phyloP scores from a whole-genome alignment of 2,797 vertebrate genomes.

The Macrochelys suwanniensis region DNA sequence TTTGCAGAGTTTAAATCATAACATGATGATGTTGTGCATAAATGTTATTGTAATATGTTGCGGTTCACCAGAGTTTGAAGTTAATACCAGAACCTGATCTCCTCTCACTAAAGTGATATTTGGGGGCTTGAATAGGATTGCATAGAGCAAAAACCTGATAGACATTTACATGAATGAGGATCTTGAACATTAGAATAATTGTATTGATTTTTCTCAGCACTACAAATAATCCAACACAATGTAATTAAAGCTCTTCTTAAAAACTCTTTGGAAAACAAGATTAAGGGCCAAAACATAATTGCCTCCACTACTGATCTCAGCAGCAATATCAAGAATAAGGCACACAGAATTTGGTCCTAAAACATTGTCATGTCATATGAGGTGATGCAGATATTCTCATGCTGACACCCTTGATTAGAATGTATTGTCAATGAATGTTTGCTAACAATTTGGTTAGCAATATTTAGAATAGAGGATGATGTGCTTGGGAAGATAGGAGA shows the following conservation, averaged over 20 bases:
- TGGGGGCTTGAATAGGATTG: background rate
- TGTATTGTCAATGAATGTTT: constrained; percentile 54
- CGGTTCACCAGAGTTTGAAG: constrained; percentile 19
- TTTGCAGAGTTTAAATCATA: background rate
- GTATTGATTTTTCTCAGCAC: constrained; percentile 21
- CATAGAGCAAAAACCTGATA: background rate
- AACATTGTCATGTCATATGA: background rate
- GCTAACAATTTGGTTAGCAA: constrained; percentile 17
- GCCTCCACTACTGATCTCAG: background rate
- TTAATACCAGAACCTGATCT: background rate
- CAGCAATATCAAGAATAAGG: background rate
- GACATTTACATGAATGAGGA: constrained; percentile 46
- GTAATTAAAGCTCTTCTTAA: constrained; percentile 52
- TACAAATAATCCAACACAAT: constrained; percentile 38
- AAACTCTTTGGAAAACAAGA: constrained; percentile 17
- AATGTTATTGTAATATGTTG: constrained; percentile 8
- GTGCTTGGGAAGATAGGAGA: background rate
- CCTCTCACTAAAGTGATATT: background rate
- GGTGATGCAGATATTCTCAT: constrained; percentile 39
- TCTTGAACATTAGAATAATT: constrained; percentile 1
- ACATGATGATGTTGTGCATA: constrained; percentile 9
- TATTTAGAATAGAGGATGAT: constrained; percentile 25
- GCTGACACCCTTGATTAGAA: constrained; percentile 54
- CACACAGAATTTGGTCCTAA: background rate
- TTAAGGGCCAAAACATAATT: background rate